Conservation (phyloP, 2,113 vertebrate genomes). For the Amblyornis subalaris region DNA sequence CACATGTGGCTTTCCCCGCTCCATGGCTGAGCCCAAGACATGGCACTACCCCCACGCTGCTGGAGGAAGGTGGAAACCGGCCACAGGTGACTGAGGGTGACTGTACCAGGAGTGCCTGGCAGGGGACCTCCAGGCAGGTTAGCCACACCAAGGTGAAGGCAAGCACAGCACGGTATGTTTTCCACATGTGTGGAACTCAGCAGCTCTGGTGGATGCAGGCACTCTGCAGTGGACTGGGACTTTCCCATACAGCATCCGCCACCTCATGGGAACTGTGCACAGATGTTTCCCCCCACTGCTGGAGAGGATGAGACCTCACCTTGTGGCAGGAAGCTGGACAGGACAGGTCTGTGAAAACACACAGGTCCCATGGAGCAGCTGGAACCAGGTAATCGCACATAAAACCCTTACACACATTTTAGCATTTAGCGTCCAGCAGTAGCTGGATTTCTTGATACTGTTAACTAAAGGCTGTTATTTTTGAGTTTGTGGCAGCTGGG, state of each 20-base stretch:
- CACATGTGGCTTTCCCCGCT: accelerated
- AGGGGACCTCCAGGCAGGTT: background rate
- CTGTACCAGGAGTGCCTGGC: background rate
- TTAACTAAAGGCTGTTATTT: background rate
- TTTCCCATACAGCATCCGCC: background rate
- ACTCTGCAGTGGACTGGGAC: accelerated
- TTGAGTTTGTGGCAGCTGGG: background rate
- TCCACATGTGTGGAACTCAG: accelerated
- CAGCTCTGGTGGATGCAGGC: accelerated
- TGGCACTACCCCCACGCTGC: accelerated
- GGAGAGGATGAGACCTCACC: background rate
- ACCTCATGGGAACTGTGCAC: accelerated
- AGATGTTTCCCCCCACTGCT: background rate
- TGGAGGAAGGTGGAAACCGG: background rate
- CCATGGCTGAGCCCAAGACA: background rate
- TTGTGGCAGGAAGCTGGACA: background rate
- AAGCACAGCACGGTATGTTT: background rate
- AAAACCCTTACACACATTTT: background rate
- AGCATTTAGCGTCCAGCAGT: background rate
- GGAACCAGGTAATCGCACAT: background rate
- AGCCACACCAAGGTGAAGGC: background rate
- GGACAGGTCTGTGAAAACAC: background rate
- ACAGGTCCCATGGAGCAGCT: background rate
- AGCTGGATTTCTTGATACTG: background rate
- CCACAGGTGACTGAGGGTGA: accelerated